Evolutionary conservation across 2,797 vertebrate species (phyloP).

Genomic region (Rachycentron canadum): DNA sequence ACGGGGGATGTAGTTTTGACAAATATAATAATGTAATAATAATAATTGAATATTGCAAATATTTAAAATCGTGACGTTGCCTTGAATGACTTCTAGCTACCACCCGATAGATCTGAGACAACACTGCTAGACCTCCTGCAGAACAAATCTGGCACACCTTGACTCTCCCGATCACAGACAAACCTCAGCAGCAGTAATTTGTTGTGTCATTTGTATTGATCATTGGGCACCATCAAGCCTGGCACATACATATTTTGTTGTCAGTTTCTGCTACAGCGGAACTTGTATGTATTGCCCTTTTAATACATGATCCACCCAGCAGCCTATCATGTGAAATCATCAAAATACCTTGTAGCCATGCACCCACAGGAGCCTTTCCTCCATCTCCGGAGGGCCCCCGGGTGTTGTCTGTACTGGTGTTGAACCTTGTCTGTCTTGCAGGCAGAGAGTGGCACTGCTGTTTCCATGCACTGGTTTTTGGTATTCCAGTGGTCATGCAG

Average conservation of each 20-base stretch:
- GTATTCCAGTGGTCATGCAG: conserved; percentile 63
- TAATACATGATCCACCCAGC: conserved; percentile 8
- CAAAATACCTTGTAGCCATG: conserved; percentile 36
- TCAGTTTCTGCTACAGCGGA: conserved; percentile 9
- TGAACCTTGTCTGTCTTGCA: conserved; percentile 58
- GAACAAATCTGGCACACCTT: conserved; percentile 5
- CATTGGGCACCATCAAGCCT: conserved; percentile 8
- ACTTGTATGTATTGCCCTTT: not conserved
- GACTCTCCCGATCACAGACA: not conserved
- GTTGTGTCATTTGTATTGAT: conserved; percentile 23
- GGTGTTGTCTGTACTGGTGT: conserved; percentile 47
- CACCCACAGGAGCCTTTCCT: conserved; percentile 35
- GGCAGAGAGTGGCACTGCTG: conserved; percentile 57
- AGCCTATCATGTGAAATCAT: conserved; percentile 42
- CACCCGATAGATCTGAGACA: not conserved
- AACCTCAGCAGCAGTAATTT: conserved; percentile 1
- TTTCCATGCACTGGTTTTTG: conserved; percentile 62
- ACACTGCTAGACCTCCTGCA: not conserved
- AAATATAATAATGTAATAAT: no score
- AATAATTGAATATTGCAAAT: not conserved
- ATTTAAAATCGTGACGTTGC: not conserved
- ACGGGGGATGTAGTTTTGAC: no score
- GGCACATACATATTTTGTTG: not conserved
- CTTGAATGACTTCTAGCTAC: not conserved
- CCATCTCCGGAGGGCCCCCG: conserved; percentile 28